Conservation (phyloP, 64 coral and sea anemone genomes). For the Actinia tenebrosa region DNA sequence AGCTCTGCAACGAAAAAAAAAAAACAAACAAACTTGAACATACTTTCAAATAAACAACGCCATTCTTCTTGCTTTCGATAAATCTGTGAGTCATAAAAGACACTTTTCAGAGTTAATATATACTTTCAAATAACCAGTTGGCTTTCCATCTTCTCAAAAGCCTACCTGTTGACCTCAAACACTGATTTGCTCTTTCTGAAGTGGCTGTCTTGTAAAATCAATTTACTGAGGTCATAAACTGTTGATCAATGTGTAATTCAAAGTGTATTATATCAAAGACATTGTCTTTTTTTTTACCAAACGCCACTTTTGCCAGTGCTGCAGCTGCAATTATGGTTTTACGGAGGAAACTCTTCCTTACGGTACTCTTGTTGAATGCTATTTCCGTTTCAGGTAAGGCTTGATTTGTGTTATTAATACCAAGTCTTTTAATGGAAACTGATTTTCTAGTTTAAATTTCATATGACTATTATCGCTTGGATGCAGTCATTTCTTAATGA, state of each 20-base stretch:
- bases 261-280: neutral
- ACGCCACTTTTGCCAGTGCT: neutral
- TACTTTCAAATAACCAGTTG: no score
- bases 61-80: no score
- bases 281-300: neutral
- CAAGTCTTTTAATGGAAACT: no score
- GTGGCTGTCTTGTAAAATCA: neutral
- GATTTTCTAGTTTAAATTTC: no score
- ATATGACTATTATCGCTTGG: no score
- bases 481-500: no score
- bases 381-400: neutral
- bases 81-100: no score
- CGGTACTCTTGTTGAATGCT: neutral
- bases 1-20: no score
- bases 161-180: constrained; percentile 9
- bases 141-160: neutral
- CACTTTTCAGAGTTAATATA: no score
- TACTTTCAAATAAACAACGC: no score
- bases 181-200: constrained; percentile 7
- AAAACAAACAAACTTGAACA: no score
- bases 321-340: neutral
- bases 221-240: neutral
- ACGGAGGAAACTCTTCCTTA: neutral
- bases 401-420: neutral
- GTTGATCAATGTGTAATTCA: neutral